Conservation (phyloP, 2,113 vertebrate genomes). For the Hydrochoerus hydrochaeris region DNA sequence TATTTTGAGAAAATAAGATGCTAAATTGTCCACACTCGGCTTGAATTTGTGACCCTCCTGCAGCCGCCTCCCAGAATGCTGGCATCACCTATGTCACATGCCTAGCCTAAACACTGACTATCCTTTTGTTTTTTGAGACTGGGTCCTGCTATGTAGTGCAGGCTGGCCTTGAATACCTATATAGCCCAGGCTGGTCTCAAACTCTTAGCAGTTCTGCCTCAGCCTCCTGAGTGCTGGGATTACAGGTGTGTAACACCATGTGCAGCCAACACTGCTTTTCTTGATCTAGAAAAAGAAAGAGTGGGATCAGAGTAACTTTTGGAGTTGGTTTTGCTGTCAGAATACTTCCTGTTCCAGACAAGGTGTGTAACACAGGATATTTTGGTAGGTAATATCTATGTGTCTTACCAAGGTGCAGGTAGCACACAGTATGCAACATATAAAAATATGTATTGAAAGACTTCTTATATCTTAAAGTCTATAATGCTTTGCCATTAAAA, state of each 20-base stretch:
- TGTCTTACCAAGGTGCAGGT: slow-evolving; percentile 56
- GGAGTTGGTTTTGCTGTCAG: slow-evolving; percentile 2
- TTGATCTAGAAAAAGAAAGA: slow-evolving; percentile 51
- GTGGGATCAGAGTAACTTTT: not conserved
- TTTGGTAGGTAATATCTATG: slow-evolving; percentile 63
- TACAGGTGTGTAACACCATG: not conserved
- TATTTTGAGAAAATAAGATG: not conserved
- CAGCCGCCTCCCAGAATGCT: not conserved
- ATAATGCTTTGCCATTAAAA: slow-evolving; percentile 54
- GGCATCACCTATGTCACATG: not conserved
- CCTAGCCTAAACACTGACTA: slow-evolving; percentile 18
- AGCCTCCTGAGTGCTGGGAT: not conserved
- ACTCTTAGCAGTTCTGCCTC: not conserved
- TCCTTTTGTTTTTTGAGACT: not conserved
- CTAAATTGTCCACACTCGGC: not conserved
- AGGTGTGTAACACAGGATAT: slow-evolving; percentile 16
- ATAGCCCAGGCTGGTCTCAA: not conserved
- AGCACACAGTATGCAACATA: not conserved
- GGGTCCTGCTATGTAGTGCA: not conserved
- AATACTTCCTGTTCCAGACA: slow-evolving; percentile 56
- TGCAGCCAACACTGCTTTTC: not conserved
- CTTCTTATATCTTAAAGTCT: slow-evolving; percentile 45
- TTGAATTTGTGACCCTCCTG: not conserved
- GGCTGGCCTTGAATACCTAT: not conserved
- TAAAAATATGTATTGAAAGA: slow-evolving; percentile 38